These are phyloP conservation scores for Hydrozoanthus gracilis DNA, from an alignment of 92 coral and sea anemone genomes.

Conservation along the genomic window DNA sequence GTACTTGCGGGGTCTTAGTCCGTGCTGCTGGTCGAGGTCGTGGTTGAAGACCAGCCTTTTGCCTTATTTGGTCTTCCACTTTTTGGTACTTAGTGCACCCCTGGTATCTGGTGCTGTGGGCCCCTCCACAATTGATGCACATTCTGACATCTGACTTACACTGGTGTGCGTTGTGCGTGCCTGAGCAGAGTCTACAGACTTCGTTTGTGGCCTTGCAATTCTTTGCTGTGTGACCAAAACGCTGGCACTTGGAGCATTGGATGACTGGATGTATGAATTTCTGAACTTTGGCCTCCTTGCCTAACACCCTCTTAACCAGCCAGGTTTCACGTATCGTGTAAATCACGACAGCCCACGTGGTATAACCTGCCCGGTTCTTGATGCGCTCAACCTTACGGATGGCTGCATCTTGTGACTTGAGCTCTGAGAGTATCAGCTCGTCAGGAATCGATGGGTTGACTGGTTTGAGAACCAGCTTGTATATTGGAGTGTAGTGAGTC, in stretches of 20 bases:
- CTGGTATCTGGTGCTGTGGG: constrained; percentile 3
- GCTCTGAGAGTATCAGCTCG: background rate
- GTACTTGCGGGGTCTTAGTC: background rate
- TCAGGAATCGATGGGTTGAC: background rate
- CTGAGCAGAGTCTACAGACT: constrained; percentile 5
- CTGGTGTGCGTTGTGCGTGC: background rate
- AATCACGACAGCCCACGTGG: background rate
- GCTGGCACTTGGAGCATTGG: constrained; percentile 13
- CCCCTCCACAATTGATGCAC: constrained; percentile 12
- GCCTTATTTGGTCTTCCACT: background rate
- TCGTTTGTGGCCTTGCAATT: background rate
- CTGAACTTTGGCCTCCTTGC: constrained; percentile 10
- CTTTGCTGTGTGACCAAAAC: background rate
- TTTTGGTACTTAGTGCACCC: constrained; percentile 6
- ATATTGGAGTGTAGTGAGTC: background rate
- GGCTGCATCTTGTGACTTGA: background rate
- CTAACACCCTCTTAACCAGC: background rate
- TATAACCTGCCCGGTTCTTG: background rate
- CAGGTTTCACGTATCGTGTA: background rate
- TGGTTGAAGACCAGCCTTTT: background rate
- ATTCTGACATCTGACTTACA: background rate
- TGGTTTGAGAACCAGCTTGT: background rate
- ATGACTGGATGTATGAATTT: background rate
- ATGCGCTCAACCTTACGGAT: background rate
- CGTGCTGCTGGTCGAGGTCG: background rate